Percentiles rank a stretch among this genome's conserved stretches.
Evolutionary conservation across 2,113 vertebrate genomes (phyloP).

Genomic region (Genyomyrus donnyi): DNA sequence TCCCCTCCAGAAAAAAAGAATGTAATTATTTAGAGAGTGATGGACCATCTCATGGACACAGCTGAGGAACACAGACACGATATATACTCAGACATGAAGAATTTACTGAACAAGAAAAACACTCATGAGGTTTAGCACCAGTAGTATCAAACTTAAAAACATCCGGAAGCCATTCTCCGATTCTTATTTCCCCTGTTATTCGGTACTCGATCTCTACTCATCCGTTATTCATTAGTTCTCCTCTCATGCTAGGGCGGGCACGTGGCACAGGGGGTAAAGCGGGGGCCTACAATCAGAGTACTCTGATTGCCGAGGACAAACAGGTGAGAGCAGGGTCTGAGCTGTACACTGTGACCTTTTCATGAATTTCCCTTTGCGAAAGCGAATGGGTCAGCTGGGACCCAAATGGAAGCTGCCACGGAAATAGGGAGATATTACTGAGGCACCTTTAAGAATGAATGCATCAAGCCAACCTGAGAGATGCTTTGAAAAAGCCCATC

Average conservation of each 20-base stretch:
- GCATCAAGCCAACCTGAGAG: background rate
- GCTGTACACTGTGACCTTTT: background rate
- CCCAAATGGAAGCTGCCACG: background rate
- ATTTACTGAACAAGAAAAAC: background rate
- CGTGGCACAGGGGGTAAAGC: background rate
- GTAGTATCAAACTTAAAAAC: background rate
- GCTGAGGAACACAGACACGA: background rate
- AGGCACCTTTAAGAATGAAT: background rate
- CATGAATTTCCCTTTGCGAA: background rate
- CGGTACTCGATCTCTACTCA: background rate
- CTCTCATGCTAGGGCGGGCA: background rate
- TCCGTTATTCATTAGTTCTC: background rate
- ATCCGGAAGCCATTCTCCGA: background rate
- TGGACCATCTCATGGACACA: slow-evolving; percentile 2
- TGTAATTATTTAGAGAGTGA: slow-evolving; percentile 28
- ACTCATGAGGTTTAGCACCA: slow-evolving; percentile 3
- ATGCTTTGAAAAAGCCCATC: background rate
- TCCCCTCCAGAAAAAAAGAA: slow-evolving; percentile 17
- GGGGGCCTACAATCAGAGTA: background rate
- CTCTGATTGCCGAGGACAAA: background rate
- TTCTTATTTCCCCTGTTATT: background rate
- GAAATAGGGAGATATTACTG: background rate
- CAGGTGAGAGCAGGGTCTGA: background rate
- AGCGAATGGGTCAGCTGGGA: background rate
- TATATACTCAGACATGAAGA: background rate